Conservation (phyloP, 2,113 vertebrate genomes). For the Carollia perspicillata region DNA sequence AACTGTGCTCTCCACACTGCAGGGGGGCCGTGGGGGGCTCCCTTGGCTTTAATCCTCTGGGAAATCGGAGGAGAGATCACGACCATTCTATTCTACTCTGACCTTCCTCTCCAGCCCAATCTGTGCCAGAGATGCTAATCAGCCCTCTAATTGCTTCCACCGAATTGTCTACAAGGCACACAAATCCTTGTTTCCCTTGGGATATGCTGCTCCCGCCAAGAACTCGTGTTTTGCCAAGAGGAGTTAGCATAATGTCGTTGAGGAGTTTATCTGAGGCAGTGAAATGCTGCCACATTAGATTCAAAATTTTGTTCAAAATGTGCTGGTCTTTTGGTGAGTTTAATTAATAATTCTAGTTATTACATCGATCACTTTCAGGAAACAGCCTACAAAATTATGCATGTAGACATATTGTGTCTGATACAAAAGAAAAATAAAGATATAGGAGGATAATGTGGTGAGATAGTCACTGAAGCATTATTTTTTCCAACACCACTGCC, state of each 20-base stretch:
- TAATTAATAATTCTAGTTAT: not conserved
- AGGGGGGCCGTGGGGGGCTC: too few relatives aligned
- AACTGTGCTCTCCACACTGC: not conserved
- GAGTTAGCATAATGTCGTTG: not conserved
- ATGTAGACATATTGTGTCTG: not conserved
- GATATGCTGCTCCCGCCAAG: not conserved
- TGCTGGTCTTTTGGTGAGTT: not conserved
- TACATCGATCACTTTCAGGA: not conserved
- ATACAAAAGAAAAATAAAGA: not conserved
- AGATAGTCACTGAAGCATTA: not conserved
- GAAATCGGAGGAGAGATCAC: not conserved
- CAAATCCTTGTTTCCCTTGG: not conserved
- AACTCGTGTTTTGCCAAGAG: not conserved
- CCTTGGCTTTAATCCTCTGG: not conserved
- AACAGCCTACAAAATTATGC: not conserved
- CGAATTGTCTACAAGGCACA: not conserved
- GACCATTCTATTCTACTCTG: not conserved
- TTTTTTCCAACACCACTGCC: not conserved
- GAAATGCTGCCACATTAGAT: not conserved
- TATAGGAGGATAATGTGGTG: not conserved
- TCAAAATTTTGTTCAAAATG: not conserved
- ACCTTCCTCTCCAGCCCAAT: not conserved
- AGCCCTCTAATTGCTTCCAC: not conserved
- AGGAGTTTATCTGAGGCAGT: not conserved
- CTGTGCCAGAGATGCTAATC: not conserved